Evolutionary conservation across 2,797 vertebrate species (phyloP).

Genomic region (Gadopsis bispinosus): DNA sequence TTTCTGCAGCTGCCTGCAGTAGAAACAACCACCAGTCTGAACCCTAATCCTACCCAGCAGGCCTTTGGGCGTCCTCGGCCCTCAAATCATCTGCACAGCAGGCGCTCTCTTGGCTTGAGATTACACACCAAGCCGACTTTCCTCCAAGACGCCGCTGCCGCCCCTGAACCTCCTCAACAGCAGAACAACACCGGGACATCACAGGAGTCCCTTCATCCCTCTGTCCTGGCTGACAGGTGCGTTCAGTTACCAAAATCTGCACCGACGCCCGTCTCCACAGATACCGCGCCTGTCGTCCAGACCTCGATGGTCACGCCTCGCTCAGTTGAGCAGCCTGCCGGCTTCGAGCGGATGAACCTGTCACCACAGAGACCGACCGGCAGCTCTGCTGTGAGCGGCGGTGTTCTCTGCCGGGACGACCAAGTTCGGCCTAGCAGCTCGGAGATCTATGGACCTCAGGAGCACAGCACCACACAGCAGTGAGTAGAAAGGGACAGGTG

Average conservation of each 20-base stretch:
- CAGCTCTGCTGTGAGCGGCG: not conserved
- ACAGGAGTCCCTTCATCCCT: not conserved
- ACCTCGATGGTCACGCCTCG: not conserved
- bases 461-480: constrained; percentile 29
- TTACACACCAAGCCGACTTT: constrained; percentile 15
- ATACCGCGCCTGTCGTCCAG: not conserved
- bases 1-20: constrained; percentile 25
- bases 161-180: not conserved
- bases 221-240: constrained; percentile 9
- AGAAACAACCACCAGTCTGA: not conserved
- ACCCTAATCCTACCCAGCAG: constrained; percentile 24
- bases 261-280: accelerated
- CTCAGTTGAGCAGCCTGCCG: not conserved
- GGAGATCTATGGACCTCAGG: not conserved
- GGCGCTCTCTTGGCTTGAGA: constrained; percentile 39
- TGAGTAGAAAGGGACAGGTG: constrained; percentile 45
- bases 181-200: not conserved
- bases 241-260: not conserved
- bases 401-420: not conserved
- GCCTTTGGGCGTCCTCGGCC: not conserved
- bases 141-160: not conserved
- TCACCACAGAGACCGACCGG: not conserved
- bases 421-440: not conserved
- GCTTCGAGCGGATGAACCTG: not conserved
- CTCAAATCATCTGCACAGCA: constrained; percentile 22